Evolutionary conservation across 2,113 vertebrate genomes (phyloP), one percentile per base, ranked within the genome.

Genomic region (Alethe castanea): DNA sequence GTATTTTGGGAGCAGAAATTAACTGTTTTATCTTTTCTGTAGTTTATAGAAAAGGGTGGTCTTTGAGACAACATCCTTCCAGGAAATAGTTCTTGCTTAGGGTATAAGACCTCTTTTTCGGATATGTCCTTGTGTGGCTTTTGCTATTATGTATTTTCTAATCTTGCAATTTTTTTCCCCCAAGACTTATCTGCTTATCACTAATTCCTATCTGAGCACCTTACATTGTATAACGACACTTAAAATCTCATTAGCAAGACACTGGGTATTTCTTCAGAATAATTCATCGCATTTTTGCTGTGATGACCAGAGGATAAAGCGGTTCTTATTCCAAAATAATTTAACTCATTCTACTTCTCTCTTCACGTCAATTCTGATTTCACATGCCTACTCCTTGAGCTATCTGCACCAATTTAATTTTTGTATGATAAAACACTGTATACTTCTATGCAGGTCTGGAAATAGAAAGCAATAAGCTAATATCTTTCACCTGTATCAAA

Each of bases 381-480:
- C 25, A 50, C 25, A 11, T 76, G 14, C 71, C 64, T 83, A 23
- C 20, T 84, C 13, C 33, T 86, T 89, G 42, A 78, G 24, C 35
- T 78, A n/a, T 53, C 60, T 78, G 35, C 24, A 47, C 74, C 54
- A 65, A 54, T 92, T 85, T 67, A 57, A 53, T 82, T 90, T 90
- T 88, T 86, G 17, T 70, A 44, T 74, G 64, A 65, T 24, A 62
- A 77, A 90, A 29, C 42, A 28, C 42, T 85, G 15, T 42, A 42
- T 12, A 18, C 14, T 59, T 65, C 59, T 78, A 3, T 70, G 67
- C 11, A 69, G 20, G 4, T 59, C 71, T 77, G 59, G 80, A 93
- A 90, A 92, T 94, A 80, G 59, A 92, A 93, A 76, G 36, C 42
- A 94, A 23, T 81, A 88, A 66, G 12, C 25, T 81, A 59, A 65